Evolutionary conservation across 2,113 vertebrate genomes (phyloP), one percentile per base, ranked within the genome.

Genomic region (Trinectes maculatus): DNA sequence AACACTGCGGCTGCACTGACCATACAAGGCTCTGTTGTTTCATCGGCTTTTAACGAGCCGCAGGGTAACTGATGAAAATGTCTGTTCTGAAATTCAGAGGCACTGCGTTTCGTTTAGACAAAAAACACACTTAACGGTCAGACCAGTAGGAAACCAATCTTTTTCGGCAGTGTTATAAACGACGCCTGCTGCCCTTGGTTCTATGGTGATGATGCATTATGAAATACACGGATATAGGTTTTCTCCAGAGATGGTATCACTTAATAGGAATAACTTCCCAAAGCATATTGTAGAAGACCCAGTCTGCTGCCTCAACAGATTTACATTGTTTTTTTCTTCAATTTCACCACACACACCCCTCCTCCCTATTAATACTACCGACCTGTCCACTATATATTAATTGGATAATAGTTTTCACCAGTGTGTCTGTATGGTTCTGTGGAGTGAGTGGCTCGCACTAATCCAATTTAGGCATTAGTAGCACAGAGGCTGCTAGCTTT

Each of bases 391-490:
- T 76, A 52, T 57, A 22, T 74, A 69, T 69, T 84, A 83, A 89
- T 79, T 58, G 73, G 74, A 84, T 81, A 33, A 82, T 21, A 22
- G 69, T 70, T 44, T 70, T 76, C 71, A 69, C 8, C 34, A 39
- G 24, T 68, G 65, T 40, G 67, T 43, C 51, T 77, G 52, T 56
- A 37, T 15, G 47, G 76, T 56, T 59, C 61, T 58, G 81, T 62
- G 68, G 59, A 85, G 67, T 65, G 55, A 83, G 56, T 58, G 44
- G 72, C 71, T 71, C 71, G 42, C 65, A 36, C 80, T 90, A 91
- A 92, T 91, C 91, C 89, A 88, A 90, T 91, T 90, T 84, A 87
- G 68, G 84, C 48, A 85, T 92, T 90, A 89, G 84, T 64, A 53
- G 59, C 70, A 54, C 28, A 16, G 24, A 60, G 54, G 49, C 65